Percentiles rank a stretch among this genome's conserved stretches.
Conservation (phyloP, 2,888 invertebrate species). For the Tetragonisca angustula region DNA sequence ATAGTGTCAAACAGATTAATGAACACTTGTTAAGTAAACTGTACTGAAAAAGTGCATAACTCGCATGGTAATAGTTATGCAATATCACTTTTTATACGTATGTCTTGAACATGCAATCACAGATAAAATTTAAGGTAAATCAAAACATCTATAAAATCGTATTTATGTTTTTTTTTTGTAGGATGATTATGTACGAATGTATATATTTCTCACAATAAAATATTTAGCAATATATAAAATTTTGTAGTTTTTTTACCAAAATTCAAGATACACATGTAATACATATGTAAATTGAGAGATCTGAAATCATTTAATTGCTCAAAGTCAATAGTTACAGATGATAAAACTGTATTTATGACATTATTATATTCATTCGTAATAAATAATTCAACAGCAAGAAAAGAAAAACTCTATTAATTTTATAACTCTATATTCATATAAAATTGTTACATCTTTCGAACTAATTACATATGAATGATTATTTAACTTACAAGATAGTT, state of each 20-base stretch:
- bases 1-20: not conserved
- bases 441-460: not conserved
- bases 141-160: not conserved
- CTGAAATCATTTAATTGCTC: not conserved
- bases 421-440: too few relatives aligned
- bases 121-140: not conserved
- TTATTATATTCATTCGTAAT: not conserved
- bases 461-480: not conserved
- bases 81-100: not conserved
- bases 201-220: not conserved
- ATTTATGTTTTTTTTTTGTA: not conserved
- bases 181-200: not conserved
- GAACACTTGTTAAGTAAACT: not conserved
- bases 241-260: too few relatives aligned
- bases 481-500: constrained; percentile 64
- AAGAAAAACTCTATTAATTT: not conserved
- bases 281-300: not conserved
- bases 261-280: not conserved
- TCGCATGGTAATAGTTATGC: not conserved
- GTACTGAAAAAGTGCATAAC: not conserved
- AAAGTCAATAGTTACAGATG: not conserved
- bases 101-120: not conserved
- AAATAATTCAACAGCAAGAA: not conserved
- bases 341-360: not conserved
- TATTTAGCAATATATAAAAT: not conserved